phyloP scores from a whole-genome alignment of 2,888 invertebrate genomes.

The Dryobota labecula region DNA sequence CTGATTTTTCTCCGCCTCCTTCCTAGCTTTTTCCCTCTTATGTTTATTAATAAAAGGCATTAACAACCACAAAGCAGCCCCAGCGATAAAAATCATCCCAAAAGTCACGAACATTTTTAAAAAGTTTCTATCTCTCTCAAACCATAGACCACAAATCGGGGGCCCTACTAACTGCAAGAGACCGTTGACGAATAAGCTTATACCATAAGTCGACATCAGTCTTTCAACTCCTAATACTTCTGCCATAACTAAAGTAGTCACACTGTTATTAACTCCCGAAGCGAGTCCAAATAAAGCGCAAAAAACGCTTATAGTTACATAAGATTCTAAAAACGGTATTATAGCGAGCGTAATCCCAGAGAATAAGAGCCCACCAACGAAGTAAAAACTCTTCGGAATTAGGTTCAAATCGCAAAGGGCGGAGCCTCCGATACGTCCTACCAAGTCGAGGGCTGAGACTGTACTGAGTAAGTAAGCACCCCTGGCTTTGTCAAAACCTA shows the following conservation, averaged over 20 bases:
- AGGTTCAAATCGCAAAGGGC: slow-evolving; percentile 94
- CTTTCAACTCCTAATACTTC: slow-evolving; percentile 96
- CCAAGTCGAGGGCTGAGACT: slow-evolving; percentile 95
- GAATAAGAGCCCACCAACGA: slow-evolving; percentile 94
- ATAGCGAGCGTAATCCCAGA: slow-evolving; percentile 94
- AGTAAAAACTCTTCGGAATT: slow-evolving; percentile 95
- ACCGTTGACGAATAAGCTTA: slow-evolving; percentile 96
- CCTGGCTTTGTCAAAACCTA: slow-evolving; percentile 93
- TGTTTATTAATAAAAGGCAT: slow-evolving; percentile 93
- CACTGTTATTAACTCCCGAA: slow-evolving; percentile 95
- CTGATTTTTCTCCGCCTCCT: slow-evolving; percentile 60
- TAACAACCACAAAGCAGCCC: slow-evolving; percentile 94
- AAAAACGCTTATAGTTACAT: slow-evolving; percentile 91
- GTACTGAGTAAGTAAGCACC: slow-evolving; percentile 94
- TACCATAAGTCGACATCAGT: slow-evolving; percentile 95
- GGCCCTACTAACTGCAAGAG: slow-evolving; percentile 95
- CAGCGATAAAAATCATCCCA: slow-evolving; percentile 93
- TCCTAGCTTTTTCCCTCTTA: slow-evolving; percentile 71
- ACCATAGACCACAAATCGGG: slow-evolving; percentile 94
- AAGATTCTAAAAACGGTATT: slow-evolving; percentile 92
- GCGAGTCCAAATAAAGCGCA: slow-evolving; percentile 95
- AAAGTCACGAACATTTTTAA: slow-evolving; percentile 93
- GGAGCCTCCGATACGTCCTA: slow-evolving; percentile 96
- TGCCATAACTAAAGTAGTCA: slow-evolving; percentile 96
- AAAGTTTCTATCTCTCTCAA: slow-evolving; percentile 91